Conservation (phyloP, 53 echinoderm and acorn worm genomes). For the Temnopleurus reevesii region DNA sequence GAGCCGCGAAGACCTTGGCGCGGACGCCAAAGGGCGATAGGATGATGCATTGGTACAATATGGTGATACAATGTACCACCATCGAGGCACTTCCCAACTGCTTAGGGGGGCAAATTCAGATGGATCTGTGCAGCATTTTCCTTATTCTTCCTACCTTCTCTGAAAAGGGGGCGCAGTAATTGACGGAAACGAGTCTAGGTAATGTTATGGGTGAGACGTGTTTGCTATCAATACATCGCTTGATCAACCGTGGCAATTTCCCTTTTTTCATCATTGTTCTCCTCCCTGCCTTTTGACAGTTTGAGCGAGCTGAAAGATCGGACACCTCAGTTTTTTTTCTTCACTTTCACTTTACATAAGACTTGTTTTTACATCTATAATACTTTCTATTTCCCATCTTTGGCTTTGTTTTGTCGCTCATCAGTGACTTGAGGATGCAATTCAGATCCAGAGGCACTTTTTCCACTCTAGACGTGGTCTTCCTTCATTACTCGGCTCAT, state of each 20-base stretch:
- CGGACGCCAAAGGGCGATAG: not conserved
- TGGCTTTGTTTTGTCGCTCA: not conserved
- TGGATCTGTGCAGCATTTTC: not conserved
- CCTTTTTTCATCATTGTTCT: not conserved
- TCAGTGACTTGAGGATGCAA: not conserved
- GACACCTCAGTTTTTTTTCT: slow-evolving; percentile 17
- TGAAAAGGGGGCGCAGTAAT: slow-evolving; percentile 33
- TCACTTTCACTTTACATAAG: not conserved
- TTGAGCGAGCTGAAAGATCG: not conserved
- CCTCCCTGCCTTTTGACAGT: not conserved
- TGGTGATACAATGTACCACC: slow-evolving; percentile 31
- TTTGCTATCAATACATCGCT: slow-evolving; percentile 28
- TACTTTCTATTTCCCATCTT: not conserved
- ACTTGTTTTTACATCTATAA: not conserved
- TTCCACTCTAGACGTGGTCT: not conserved
- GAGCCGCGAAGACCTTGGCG: not conserved
- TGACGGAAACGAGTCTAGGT: slow-evolving; percentile 36
- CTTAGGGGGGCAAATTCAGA: slow-evolving; percentile 48
- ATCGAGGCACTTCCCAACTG: slow-evolving; percentile 11
- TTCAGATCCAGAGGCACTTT: slow-evolving; percentile 11
- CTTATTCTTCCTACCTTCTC: not conserved
- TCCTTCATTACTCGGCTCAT: not conserved
- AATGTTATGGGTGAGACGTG: slow-evolving; percentile 55
- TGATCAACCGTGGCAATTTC: slow-evolving; percentile 30
- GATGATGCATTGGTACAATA: slow-evolving; percentile 30